phyloP scores from a whole-genome alignment of 2,113 vertebrate genomes.

The Ovis aries region DNA sequence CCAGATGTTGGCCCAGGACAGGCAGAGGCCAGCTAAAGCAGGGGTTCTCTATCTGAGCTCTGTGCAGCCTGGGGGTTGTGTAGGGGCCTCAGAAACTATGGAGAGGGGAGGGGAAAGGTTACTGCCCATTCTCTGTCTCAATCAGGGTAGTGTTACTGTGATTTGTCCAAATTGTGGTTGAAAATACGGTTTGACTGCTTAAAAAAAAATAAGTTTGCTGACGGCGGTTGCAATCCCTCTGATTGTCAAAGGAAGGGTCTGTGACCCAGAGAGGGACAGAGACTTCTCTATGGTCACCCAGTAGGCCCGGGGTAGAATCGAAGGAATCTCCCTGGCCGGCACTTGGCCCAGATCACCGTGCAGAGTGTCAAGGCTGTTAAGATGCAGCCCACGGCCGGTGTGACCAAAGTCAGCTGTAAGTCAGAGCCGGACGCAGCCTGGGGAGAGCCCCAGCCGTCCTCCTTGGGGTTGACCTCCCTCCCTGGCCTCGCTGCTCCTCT shows the following conservation, averaged over 20 bases:
- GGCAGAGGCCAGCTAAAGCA: rapidly evolving
- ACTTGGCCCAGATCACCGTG: not conserved
- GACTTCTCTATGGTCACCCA: not conserved
- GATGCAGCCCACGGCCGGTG: slow-evolving; percentile 22
- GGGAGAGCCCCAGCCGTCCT: slow-evolving; percentile 53
- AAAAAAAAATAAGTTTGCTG: not conserved
- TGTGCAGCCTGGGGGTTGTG: not conserved
- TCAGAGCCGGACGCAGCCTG: slow-evolving; percentile 50
- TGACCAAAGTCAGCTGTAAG: slow-evolving; percentile 71
- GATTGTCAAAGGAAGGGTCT: slow-evolving; percentile 22
- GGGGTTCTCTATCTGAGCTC: not conserved
- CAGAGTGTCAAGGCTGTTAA: not conserved
- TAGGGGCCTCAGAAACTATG: not conserved
- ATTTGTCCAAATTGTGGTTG: not conserved
- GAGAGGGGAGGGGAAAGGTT: not conserved
- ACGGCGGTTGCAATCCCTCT: not conserved
- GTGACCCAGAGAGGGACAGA: slow-evolving; percentile 29
- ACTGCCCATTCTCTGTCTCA: not conserved
- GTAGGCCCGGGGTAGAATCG: not conserved
- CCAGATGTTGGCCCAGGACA: not conserved
- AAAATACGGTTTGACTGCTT: not conserved
- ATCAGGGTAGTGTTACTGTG: not conserved
- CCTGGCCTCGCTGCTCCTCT: slow-evolving; percentile 67
- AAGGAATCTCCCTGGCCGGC: not conserved
- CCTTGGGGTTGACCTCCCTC: slow-evolving; percentile 76